A percentile compares a stretch with the other conserved stretches of the same genome.
phyloP scores from a whole-genome alignment of 2,888 invertebrate genomes.

The Bedellia somnulentella region DNA sequence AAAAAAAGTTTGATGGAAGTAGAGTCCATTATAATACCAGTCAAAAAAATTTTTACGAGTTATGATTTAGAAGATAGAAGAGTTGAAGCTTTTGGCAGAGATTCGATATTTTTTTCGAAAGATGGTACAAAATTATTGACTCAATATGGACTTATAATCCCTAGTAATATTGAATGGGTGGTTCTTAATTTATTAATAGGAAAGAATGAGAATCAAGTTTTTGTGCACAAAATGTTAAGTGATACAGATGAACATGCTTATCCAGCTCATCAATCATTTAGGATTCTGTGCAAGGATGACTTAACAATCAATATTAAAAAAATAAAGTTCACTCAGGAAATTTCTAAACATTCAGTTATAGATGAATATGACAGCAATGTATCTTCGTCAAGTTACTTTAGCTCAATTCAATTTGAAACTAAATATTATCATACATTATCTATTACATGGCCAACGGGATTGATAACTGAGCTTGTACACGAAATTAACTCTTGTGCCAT shows the following conservation, averaged over 20 bases:
- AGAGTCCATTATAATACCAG: conserved; percentile 9
- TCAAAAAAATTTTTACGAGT: conserved; percentile 29
- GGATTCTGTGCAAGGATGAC: conserved; percentile 32
- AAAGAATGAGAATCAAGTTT: conserved; percentile 32
- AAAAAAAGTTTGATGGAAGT: neutral
- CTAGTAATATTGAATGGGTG: conserved; percentile 34
- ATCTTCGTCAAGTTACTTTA: neutral
- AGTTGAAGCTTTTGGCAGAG: conserved; percentile 45
- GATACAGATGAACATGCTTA: conserved; percentile 17
- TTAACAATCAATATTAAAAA: conserved; percentile 35
- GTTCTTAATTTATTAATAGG: conserved; percentile 30
- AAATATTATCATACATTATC: conserved; percentile 26
- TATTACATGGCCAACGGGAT: conserved; percentile 47
- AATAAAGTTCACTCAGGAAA: conserved; percentile 17
- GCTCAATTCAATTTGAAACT: conserved; percentile 15
- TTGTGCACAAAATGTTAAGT: conserved; percentile 35
- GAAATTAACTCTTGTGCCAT: conserved; percentile 25
- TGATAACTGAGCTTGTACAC: conserved; percentile 37
- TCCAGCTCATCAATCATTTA: conserved; percentile 33
- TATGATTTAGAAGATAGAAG: conserved; percentile 42
- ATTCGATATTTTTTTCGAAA: conserved; percentile 34
- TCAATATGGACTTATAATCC: conserved; percentile 34
- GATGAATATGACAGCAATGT: too few species aligned
- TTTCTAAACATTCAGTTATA: too few species aligned
- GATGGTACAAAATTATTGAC: conserved; percentile 34